phyloP scores from a whole-genome alignment of 2,888 invertebrate genomes.

The Athalia cordata region DNA sequence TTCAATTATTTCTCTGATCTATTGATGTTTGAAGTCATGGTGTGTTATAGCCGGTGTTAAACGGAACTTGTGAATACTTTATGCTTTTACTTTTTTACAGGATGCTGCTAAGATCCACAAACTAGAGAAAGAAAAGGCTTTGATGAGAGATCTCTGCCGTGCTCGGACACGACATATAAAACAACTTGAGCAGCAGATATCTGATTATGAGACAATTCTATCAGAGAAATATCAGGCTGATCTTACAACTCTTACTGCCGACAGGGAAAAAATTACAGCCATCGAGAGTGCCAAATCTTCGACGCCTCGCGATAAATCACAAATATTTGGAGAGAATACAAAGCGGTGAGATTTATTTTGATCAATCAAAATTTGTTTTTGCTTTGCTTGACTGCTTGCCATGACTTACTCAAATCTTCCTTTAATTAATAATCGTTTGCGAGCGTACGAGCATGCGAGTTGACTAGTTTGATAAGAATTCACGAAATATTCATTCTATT shows the following conservation, averaged over 20 bases:
- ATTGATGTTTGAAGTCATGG: constrained; percentile 5
- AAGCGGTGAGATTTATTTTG: constrained; percentile 44
- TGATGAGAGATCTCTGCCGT: constrained; percentile 74
- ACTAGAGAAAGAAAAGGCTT: constrained; percentile 74
- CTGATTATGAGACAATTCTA: constrained; percentile 51
- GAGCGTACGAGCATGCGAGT: too few species aligned
- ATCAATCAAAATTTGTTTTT: neutral
- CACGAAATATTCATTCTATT: neutral
- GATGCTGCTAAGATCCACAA: constrained; percentile 75
- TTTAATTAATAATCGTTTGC: neutral
- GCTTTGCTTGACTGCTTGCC: neutral
- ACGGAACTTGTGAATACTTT: neutral
- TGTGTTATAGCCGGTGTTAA: too few species aligned
- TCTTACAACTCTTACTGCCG: neutral
- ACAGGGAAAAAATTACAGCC: neutral
- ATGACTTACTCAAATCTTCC: constrained; percentile 10
- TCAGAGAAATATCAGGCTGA: constrained; percentile 18
- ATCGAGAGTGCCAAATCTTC: neutral
- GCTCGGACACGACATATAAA: constrained; percentile 69
- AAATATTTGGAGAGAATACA: constrained; percentile 36
- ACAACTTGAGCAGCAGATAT: constrained; percentile 56
- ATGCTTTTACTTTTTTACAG: constrained; percentile 62
- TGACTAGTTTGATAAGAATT: neutral
- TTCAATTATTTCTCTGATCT: neutral
- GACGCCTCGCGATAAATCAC: constrained; percentile 29